A percentile compares a stretch with the other conserved stretches of the same genome.
These are phyloP conservation scores for Lytechinus pictus DNA, from an alignment of 35 echinoderm and acorn worm genomes.

Conservation along the genomic window DNA sequence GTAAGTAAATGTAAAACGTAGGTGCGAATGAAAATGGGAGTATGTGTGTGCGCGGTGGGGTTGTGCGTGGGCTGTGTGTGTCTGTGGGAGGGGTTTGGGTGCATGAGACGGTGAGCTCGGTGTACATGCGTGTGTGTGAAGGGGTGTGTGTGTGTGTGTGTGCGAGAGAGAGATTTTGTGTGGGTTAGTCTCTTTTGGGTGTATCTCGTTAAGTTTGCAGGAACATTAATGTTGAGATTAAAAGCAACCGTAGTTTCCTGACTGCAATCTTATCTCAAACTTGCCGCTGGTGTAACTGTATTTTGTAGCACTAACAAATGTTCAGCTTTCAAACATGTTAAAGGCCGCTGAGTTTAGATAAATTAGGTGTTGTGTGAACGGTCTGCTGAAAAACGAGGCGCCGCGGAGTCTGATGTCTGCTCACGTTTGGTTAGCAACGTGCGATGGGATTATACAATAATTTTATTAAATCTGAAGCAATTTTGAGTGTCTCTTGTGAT, in stretches of 20 bases:
- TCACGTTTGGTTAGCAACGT: not conserved
- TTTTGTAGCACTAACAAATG: not conserved
- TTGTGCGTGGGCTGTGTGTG: too few species aligned
- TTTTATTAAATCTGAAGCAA: not conserved
- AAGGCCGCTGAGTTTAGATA: not conserved
- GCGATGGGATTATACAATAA: too few species aligned
- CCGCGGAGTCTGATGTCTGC: not conserved
- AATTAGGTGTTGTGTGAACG: not conserved
- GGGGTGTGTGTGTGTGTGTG: too few species aligned
- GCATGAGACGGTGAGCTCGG: too few species aligned
- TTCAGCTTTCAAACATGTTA: not conserved
- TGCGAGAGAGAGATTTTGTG: too few species aligned
- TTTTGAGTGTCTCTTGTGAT: not conserved
- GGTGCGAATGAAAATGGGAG: too few species aligned
- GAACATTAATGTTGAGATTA: not conserved
- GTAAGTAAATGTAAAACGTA: too few species aligned
- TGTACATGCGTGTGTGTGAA: too few species aligned
- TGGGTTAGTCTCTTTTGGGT: too few species aligned
- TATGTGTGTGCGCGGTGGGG: too few species aligned
- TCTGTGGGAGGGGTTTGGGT: too few species aligned
- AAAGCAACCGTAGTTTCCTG: not conserved
- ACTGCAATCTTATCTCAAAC: constrained; percentile 1
- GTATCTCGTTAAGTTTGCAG: not conserved
- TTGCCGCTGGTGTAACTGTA: not conserved
- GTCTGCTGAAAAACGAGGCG: not conserved